phyloP scores from a whole-genome alignment of 2,113 vertebrate species.

The Mungos mungo region DNA sequence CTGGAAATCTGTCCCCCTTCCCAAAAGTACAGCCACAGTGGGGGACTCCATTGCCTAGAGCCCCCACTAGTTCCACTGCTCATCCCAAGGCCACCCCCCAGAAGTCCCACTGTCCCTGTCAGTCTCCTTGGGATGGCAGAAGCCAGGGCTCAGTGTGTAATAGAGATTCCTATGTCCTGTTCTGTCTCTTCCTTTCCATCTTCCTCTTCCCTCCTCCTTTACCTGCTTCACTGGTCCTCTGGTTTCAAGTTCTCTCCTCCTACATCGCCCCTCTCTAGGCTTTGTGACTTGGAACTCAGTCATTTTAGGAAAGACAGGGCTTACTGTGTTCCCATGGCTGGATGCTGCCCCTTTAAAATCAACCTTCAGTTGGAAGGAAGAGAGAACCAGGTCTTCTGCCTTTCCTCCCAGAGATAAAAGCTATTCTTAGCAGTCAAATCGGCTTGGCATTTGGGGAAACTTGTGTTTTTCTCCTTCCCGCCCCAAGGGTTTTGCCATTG shows the following conservation, averaged over 20 bases:
- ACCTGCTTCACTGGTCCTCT: background rate
- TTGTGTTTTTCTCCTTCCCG: background rate
- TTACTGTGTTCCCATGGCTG: background rate
- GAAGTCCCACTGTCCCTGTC: background rate
- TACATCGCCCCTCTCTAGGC: background rate
- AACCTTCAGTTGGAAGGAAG: background rate
- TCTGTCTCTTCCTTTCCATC: background rate
- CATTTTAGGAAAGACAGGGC: background rate
- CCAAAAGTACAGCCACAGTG: background rate
- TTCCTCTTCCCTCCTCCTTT: background rate
- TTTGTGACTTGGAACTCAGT: background rate
- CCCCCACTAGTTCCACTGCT: background rate
- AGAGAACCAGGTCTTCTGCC: background rate
- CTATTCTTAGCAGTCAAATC: background rate
- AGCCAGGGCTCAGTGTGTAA: background rate
- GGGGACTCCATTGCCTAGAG: too few relatives aligned
- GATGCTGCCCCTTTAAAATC: background rate
- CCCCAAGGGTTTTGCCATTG: background rate
- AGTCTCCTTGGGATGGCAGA: background rate
- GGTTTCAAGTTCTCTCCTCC: background rate
- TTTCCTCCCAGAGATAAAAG: slow-evolving; percentile 42
- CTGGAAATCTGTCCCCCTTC: background rate
- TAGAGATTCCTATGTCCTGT: background rate
- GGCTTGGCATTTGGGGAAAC: background rate
- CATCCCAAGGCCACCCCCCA: too few relatives aligned